Conservation (phyloP, 2,797 vertebrate species). For the Paguma larvata region DNA sequence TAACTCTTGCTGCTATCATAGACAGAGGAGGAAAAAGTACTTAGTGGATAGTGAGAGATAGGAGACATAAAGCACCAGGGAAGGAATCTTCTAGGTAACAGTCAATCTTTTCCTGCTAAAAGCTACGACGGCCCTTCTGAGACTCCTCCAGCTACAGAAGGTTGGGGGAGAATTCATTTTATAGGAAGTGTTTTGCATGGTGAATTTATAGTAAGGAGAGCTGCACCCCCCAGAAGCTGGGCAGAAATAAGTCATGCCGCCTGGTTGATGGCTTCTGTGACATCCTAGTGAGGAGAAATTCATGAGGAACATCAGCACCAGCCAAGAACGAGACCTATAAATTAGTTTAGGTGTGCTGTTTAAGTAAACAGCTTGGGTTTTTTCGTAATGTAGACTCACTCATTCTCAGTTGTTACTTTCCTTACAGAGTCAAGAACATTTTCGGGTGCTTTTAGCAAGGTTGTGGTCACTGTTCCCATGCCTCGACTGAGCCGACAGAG, state of each 20-base stretch:
- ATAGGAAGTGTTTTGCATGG: background rate
- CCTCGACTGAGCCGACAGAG: background rate
- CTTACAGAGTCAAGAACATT: background rate
- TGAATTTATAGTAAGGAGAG: slow-evolving; percentile 38
- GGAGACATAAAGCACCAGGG: background rate
- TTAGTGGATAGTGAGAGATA: background rate
- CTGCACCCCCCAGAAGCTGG: background rate
- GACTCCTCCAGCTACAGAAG: background rate
- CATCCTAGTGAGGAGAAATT: background rate
- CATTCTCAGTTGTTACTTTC: background rate
- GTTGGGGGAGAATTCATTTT: background rate
- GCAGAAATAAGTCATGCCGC: slow-evolving; percentile 7
- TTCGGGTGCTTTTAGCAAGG: background rate
- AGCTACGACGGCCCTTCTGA: background rate
- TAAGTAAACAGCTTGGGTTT: background rate
- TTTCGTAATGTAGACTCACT: background rate
- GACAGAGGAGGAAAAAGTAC: background rate
- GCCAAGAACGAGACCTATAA: background rate
- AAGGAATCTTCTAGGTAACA: background rate
- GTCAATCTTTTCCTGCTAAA: background rate
- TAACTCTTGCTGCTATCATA: background rate
- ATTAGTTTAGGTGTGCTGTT: background rate
- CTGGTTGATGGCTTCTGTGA: background rate
- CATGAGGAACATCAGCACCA: background rate
- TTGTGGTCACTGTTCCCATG: fast-evolving